A percentile compares a stretch with the other conserved stretches of the same genome.
phyloP scores from a whole-genome alignment of 2,797 vertebrate genomes.

The Rhynchonycteris naso region DNA sequence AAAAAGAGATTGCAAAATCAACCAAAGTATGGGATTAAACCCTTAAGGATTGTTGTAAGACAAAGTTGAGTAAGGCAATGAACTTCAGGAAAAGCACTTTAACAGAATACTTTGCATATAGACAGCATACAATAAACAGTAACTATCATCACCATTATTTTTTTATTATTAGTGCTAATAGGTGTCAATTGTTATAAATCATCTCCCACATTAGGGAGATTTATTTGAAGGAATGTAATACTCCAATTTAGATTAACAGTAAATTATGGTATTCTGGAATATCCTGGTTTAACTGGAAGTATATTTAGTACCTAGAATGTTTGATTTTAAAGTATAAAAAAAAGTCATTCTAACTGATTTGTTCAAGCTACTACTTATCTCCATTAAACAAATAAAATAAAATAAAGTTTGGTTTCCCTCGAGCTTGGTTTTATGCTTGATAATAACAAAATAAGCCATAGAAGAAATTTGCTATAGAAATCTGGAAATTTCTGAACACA shows the following conservation, averaged over 20 bases:
- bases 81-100: fast-evolving
- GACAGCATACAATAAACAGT: background rate
- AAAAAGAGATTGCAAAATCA: background rate
- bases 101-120: background rate
- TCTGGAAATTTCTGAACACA: background rate
- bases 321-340: background rate
- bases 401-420: slow-evolving; percentile 11
- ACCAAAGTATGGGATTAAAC: background rate
- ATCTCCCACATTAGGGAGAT: background rate
- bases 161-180: background rate
- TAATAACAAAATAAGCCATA: background rate
- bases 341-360: background rate
- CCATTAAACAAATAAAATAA: background rate
- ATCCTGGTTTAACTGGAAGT: background rate
- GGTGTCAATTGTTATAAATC: background rate
- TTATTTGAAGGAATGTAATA: background rate
- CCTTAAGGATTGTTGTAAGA: fast-evolving
- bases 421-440: background rate
- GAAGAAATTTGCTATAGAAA: background rate
- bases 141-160: background rate
- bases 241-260: background rate
- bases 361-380: background rate
- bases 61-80: background rate
- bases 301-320: background rate
- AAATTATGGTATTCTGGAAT: background rate